phyloP scores from a whole-genome alignment of 2,113 vertebrate genomes.

The Malurus cyaneus region DNA sequence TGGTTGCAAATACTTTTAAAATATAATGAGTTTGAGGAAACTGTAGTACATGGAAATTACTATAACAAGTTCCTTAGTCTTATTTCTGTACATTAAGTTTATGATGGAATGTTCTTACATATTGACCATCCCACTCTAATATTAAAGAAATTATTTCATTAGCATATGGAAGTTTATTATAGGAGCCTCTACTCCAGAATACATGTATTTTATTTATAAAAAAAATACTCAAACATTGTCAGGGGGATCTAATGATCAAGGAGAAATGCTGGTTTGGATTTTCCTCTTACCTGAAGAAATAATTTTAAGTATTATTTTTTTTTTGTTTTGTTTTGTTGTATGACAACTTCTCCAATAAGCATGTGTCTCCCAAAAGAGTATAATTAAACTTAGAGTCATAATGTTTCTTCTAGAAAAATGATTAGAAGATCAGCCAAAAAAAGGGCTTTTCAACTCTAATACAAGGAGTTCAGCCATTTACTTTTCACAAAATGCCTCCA shows the following conservation, averaged over 20 bases:
- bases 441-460: neutral
- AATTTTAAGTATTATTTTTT: neutral
- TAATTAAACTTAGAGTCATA: neutral
- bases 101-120: neutral
- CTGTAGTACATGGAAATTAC: neutral
- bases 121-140: neutral
- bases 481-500: neutral
- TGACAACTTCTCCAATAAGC: neutral
- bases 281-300: neutral
- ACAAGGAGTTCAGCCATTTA: neutral
- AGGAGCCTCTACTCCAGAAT: neutral
- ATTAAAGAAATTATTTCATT: neutral
- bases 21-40: neutral
- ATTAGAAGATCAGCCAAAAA: neutral
- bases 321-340: fast-evolving
- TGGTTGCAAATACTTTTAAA: neutral
- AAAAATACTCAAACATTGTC: neutral
- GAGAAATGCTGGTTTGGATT: fast-evolving
- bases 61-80: neutral
- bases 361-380: neutral
- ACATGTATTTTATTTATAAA: neutral
- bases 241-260: neutral
- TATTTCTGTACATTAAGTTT: neutral
- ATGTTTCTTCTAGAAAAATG: neutral
- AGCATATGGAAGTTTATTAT: neutral